Conservation (phyloP, 2,797 vertebrate species). For the Acipenser ruthenus region DNA sequence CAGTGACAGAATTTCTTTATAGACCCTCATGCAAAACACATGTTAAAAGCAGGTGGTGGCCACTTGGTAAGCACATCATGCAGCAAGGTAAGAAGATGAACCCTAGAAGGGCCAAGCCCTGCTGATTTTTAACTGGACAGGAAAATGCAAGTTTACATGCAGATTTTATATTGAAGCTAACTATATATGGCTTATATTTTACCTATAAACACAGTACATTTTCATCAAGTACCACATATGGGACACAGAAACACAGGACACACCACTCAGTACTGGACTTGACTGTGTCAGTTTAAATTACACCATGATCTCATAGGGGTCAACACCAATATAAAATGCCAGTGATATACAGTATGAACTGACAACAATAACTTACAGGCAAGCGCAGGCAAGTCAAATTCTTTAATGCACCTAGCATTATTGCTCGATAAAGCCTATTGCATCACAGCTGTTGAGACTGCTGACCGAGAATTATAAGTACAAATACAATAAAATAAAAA, state of each 20-base stretch:
- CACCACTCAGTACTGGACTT: conserved; percentile 4
- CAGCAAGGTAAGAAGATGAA: conserved; percentile 11
- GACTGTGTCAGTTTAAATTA: conserved; percentile 2
- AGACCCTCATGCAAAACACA: conserved; percentile 21
- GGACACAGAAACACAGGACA: conserved; percentile 10
- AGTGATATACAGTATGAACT: conserved; percentile 9
- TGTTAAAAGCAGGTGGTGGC: conserved; percentile 18
- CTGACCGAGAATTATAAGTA: too few relatives aligned
- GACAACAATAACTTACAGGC: not conserved
- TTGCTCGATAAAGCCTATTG: too few relatives aligned
- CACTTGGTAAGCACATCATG: conserved; percentile 18
- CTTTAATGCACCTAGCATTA: conserved; percentile 12
- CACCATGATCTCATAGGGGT: conserved; percentile 6
- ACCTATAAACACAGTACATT: not conserved
- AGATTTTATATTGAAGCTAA: not conserved
- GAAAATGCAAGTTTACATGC: conserved; percentile 22
- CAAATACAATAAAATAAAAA: too few relatives aligned
- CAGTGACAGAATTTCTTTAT: not conserved
- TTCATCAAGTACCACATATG: conserved; percentile 1
- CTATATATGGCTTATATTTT: too few relatives aligned
- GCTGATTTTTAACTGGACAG: conserved; percentile 4
- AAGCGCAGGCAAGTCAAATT: conserved; percentile 11
- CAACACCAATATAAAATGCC: conserved; percentile 9
- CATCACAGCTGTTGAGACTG: too few relatives aligned
- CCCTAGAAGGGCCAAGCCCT: conserved; percentile 1